Conservation (phyloP, 2,113 vertebrate species). For the Camarhynchus parvulus region DNA sequence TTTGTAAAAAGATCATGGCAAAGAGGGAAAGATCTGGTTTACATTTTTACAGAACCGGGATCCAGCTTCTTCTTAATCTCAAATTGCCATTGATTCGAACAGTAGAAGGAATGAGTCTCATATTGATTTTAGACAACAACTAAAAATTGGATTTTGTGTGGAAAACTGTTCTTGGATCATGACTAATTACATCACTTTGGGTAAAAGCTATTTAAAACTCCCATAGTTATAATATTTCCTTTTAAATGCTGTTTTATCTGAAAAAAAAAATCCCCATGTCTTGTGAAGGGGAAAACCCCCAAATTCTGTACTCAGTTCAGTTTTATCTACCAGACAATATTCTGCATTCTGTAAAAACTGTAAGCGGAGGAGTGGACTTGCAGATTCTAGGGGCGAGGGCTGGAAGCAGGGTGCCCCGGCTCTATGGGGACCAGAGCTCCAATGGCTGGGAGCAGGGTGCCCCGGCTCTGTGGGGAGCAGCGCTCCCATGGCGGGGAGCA, state of each 20-base stretch:
- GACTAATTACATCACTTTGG: neutral
- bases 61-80: neutral
- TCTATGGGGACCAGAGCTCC: fast-evolving
- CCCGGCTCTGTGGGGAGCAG: fast-evolving
- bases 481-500: too few species aligned
- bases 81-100: conserved; percentile 3
- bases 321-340: neutral
- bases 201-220: neutral
- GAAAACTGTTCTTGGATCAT: neutral
- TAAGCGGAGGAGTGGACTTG: neutral
- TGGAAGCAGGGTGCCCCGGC: neutral
- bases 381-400: fast-evolving
- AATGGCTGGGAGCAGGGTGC: too few species aligned
- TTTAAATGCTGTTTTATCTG: neutral
- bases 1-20: neutral
- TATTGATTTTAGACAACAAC: neutral
- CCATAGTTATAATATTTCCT: neutral
- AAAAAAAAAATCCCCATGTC: neutral
- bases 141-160: neutral
- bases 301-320: neutral
- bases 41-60: neutral
- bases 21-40: neutral
- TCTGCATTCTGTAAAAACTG: neutral
- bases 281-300: neutral
- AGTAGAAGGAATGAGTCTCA: neutral